Base-by-base conservation (phyloP, 2,113 vertebrate genomes). In the Corynorhinus townsendii region DNA sequence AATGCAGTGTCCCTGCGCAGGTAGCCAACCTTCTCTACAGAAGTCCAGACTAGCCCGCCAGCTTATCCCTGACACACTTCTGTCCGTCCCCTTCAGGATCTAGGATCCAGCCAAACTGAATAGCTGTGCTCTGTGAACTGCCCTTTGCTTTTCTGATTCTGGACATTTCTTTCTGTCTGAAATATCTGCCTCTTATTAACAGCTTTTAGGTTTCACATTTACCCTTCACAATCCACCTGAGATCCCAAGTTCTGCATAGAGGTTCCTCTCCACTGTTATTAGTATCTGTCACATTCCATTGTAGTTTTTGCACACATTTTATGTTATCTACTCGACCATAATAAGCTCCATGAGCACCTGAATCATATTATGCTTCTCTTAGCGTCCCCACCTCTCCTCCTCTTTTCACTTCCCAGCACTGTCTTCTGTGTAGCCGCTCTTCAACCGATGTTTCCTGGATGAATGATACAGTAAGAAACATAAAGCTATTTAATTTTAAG, bases 391-490 rank as follows among this genome's bases (percentile, higher is more conserved):
- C 10, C 10, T 9, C 45, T 3, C 26, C n/a, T 93, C 93, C 35
- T 19, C 14, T 45, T 9, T 22, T 40, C 7, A 3, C 30, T 38
- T 79, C 30, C 52, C 47, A 82, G 59, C 7, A 77, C 40, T 90
- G 1, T 45, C 33, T 81, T 71, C 56, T 40, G 52, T 66, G 26
- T 30, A 71, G 56, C 45, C 80, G 2, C 40, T 77, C 16, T 54
- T 96, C 79, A 94, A 35, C 68, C 83, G 72, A 40, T 82, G 12
- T 82, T 92, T 95, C 72, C 82, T 64, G 64, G 88, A 49, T 49
- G 22, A 75, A 24, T 93, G 66, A 91, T 96, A 8, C 19, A 17
- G 11, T 56, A 33, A 49, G 54, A 88, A 95, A 62, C 24, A 90
- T 47, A 87, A 92, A 95, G 43, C n/a, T 66, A 82, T 56, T 85